Evolutionary conservation across 2,888 invertebrate species (phyloP), one percentile per base, ranked within the genome.

Genomic region (Nasonia oneida): DNA sequence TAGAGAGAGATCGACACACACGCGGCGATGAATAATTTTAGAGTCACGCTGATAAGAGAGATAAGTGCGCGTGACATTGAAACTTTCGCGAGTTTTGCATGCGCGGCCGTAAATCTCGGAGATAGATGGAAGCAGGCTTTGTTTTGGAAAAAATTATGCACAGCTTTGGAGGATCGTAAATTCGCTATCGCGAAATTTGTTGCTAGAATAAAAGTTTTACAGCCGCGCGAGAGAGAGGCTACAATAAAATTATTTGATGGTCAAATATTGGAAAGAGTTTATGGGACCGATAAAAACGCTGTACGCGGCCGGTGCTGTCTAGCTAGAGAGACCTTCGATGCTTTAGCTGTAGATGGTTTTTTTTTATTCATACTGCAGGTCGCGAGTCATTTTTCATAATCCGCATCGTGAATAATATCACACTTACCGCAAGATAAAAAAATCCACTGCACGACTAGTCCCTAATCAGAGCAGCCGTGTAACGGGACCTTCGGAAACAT

Each of bases 251-350:
- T 61, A 23, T 23, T 61, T 23, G 61, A 61, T 61, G 61, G 61
- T 61, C 61, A 61, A 61, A 61, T 61, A 61, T 61, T 61, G 33
- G 33, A 67, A 33, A 67, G 12, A 67, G 33, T 67, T 67, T 67
- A 67, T 61, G 57, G n/a, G 23, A 6, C n/a, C 57, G 57, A n/a
- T 61, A 61, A 61, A 61, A 61, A n/a, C 5, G 5, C 18, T 57
- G 57, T 57, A 53, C 4, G 10, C 10, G 42, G 37, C 4, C 42
- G 42, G 6, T 0, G 42, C 8, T 0, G 42, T 42, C 8, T 42
- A 42, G 42, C 42, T 42, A 42, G 6, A 39, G 39, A 42, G 42
- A 42, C 42, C 6, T 42, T 42, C 6, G 42, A 42, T 42, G 42
- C 10, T 50, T 50, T 50, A 29, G 50, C 15, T 50, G 14, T 50